Base-by-base conservation (phyloP, 2,888 invertebrate species). In the Drosophila prolongata region DNA sequence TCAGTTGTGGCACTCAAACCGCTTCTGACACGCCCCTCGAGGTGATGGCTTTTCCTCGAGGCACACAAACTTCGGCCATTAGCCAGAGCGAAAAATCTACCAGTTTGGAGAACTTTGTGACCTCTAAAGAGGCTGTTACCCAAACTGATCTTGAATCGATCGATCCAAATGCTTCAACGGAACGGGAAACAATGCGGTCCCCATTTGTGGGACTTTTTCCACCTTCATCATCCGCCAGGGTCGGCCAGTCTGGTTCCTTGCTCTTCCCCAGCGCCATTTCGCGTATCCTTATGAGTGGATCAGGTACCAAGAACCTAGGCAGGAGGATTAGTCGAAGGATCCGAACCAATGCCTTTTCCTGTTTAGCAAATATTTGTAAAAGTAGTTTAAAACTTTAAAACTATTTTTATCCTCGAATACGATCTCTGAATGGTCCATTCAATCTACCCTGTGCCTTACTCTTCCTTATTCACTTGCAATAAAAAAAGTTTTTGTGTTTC, bases 1-100 rank as follows among this genome's bases (percentile, higher is more conserved):
- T 84, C 24, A 91, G 90, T 81, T 87, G 87, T 35, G 91, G 91
- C 56, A 85, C 89, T 13, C 92, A 92, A 86, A 92, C 92, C 1
- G 79, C 88, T 30, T 14, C 44, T 9, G 87, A 89, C 3, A 40
- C 76, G 44, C 43, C 68, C 35, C 71, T 74, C 35, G 75, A 77
- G 27, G 57, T 80, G 13, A 13, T 91, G 42, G 75, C 75, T 16
- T 90, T 91, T 75, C 91, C 92, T 11, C 82, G 91, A 40, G 71
- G 82, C 54, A 92, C 92, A 16, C 92, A 92, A 77, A 92, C 92
- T 13, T 10, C 77, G 3, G 10, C 66, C 10, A 30, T 58, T 16
- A 42, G 4, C 6, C 59, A 42, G 30, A 40, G 16, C 30, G 84
- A 88, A 58, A 80, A 42, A 11, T 57, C 72, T 42, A 69, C 54